Evolutionary conservation across 1,140 invertebrate species (phyloP), one percentile per base, ranked within the genome.

Genomic region (Psilanteris sp.): DNA sequence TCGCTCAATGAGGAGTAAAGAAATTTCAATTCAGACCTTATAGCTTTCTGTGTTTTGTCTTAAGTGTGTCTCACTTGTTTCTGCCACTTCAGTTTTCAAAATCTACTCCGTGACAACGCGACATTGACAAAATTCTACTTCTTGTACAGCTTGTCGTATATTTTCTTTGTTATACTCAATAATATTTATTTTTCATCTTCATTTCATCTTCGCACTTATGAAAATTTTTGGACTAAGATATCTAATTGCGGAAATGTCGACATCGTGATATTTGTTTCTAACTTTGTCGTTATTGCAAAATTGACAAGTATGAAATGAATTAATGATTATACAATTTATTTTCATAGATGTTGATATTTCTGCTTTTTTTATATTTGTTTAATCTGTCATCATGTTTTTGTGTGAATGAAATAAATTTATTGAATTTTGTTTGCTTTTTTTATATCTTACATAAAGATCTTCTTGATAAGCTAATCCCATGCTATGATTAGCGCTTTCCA

Each of bases 401-500:
- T 81, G 76, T 83, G 78, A 83, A 67, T 71, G 81, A 82, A 54
- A 84, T 79, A 78, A 37, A 26, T 31, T 31, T 54, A 13, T 43
- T 43, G 10, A 4, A 41, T 39, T 50, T 66, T 55, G 34, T 29
- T 54, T 68, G 13, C 14, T 52, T 62, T 59, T 20, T 50, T 15
- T 41, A 59, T 52, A 59, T 57, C 31, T 39, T 54, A 66, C 48
- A 61, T 54, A 44, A 74, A 4, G 36, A 14, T 26, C 2, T 27
- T 57, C 20, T 76, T 79, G 80, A 77, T 83, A 85, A 59, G 73
- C 77, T 80, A 82, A 55, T 46, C 9, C 3, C 67, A 55, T n/a
- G n/a, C 74, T 37, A 13, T 36, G 76, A 67, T 90, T 90, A 91
- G 81, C 90, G 90, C 79, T 91, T 91, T 26, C 90, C 90, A 74